phyloP scores from a whole-genome alignment of 2,797 vertebrate genomes.

The Phoeniculus purpureus region DNA sequence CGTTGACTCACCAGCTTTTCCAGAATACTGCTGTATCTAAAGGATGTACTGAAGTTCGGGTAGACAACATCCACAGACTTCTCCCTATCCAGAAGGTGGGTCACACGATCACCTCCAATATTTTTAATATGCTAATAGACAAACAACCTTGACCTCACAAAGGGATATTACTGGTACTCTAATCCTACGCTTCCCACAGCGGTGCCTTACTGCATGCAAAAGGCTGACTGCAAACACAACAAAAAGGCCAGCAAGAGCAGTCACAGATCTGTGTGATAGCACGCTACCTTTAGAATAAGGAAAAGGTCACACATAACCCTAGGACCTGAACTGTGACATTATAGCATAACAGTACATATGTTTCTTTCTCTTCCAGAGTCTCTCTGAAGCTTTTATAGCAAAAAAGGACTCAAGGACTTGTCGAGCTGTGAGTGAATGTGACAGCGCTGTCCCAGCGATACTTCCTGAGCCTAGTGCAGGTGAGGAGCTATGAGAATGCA shows the following conservation, averaged over 20 bases:
- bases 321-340: neutral
- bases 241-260: neutral
- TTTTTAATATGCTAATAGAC: neutral
- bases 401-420: fast-evolving
- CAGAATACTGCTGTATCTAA: too few species aligned
- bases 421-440: fast-evolving
- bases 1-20: too few species aligned
- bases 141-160: neutral
- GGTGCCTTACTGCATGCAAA: neutral
- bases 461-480: neutral
- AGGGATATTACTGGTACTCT: neutral
- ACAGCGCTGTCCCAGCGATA: fast-evolving
- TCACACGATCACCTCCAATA: neutral
- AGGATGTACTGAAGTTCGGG: too few species aligned
- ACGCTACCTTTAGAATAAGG: neutral
- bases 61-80: too few species aligned
- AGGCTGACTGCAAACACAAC: neutral
- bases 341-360: neutral
- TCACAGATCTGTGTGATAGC: neutral
- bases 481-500: fast-evolving
- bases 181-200: neutral
- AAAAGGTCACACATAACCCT: neutral
- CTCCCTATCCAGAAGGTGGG: too few species aligned
- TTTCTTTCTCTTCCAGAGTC: neutral
- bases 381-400: neutral